phyloP scores from a whole-genome alignment of 2,113 vertebrate species.

The Gymnogyps californianus region DNA sequence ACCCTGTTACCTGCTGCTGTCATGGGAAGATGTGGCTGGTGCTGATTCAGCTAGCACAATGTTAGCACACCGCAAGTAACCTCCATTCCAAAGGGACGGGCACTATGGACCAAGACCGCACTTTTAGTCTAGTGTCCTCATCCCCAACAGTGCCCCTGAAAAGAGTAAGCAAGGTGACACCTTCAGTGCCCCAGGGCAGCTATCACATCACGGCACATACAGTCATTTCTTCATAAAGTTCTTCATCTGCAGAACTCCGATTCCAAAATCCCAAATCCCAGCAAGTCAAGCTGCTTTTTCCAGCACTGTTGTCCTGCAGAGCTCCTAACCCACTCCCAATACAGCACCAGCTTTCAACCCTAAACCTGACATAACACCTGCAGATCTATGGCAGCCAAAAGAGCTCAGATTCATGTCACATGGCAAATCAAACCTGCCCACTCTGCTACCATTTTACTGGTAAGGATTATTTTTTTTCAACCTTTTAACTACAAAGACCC shows the following conservation, averaged over 20 bases:
- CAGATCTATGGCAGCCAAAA: neutral
- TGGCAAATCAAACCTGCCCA: neutral
- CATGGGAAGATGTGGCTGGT: neutral
- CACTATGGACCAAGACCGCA: neutral
- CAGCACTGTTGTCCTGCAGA: neutral
- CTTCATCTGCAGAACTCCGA: neutral
- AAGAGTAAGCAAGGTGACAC: neutral
- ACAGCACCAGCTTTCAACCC: neutral
- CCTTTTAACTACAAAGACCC: neutral
- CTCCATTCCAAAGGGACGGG: neutral
- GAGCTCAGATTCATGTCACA: neutral
- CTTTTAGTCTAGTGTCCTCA: neutral
- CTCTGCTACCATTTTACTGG: neutral
- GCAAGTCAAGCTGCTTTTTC: neutral
- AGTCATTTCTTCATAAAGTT: fast-evolving
- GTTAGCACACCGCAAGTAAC: neutral
- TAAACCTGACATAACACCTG: neutral
- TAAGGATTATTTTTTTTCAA: neutral
- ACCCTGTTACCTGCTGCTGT: neutral
- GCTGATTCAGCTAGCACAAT: neutral
- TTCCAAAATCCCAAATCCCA: neutral
- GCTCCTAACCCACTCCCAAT: neutral
- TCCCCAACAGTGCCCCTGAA: neutral
- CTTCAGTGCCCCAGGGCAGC: neutral
- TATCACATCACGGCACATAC: fast-evolving